Base-by-base conservation (phyloP, 2,888 invertebrate genomes). In the Ariolimax columbianus region DNA sequence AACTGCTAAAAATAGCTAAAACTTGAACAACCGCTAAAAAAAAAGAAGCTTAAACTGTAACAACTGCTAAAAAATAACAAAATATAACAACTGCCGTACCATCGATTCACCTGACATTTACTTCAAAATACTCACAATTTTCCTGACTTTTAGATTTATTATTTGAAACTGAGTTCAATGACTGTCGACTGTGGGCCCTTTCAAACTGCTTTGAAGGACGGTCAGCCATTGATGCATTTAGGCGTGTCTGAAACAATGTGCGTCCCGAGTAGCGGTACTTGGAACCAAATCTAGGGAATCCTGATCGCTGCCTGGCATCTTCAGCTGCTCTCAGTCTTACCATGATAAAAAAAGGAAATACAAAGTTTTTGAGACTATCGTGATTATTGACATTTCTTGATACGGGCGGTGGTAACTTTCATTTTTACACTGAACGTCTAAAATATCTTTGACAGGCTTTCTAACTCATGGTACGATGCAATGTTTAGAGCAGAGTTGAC, bases 231-330 rank as follows among this genome's bases (percentile, higher is more conserved):
- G 94, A 92, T 40, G 95, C 94, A 79, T 97, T 97, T 94, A 97
- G 97, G 94, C 94, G 92, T 2, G 98, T 97, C 95, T 99, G 98
- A 95, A 97, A 98, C 95, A 98, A 98, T 89, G 99, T 99, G 93
- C 99, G 96, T 1, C 99, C 99, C 78, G 97, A 97, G 95, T 98
- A 99, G 82, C 99, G 96, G 95, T 98, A 99, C 91, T 97, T 97
- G 23, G 98, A 97, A 51, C 94, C 94, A 87, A 94, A 94, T 63
- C 92, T 89, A 73, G 94, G 92, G 85, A 95, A 90, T 83, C 97
- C 96, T 82, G 96, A 95, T 94, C 97, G 96, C 90, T 96, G 92
- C 72, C 91, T 95, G 84, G 96, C 96, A 87, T 97, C 97, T 95
- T 98, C 98, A 1, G 98, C 97, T 83, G 97, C 97, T 96, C 97